Evolutionary conservation across 2,113 vertebrate genomes (phyloP).

Genomic region (Atrichornis clamosus): DNA sequence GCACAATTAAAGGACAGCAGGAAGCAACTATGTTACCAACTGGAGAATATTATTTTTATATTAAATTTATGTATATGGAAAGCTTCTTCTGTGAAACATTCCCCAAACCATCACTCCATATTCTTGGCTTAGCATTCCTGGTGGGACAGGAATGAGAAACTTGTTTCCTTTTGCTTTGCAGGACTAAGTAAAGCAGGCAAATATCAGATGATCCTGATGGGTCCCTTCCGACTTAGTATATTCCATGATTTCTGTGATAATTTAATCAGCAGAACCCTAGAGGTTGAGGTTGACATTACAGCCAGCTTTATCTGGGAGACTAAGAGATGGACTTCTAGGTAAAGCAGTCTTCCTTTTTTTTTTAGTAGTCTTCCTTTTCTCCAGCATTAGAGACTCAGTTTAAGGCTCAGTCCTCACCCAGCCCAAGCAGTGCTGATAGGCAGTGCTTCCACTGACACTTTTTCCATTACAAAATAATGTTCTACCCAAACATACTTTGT

Average conservation of each 20-base stretch:
- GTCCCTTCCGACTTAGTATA: neutral
- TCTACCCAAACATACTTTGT: constrained; percentile 15
- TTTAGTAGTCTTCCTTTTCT: neutral
- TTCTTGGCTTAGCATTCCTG: neutral
- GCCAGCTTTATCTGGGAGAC: neutral
- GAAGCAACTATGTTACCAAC: neutral
- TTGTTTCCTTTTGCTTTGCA: neutral
- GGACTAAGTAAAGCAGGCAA: neutral
- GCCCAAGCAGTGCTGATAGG: neutral
- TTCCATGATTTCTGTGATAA: neutral
- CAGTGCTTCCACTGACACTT: neutral
- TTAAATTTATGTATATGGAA: neutral
- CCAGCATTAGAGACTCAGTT: neutral
- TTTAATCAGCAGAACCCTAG: neutral
- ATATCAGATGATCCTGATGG: neutral
- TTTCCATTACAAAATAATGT: constrained; percentile 27
- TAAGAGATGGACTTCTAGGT: neutral
- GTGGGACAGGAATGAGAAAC: neutral
- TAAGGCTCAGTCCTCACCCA: neutral
- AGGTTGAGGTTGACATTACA: neutral
- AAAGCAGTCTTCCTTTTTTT: neutral
- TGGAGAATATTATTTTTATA: neutral
- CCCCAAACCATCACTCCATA: neutral
- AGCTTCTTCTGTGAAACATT: neutral
- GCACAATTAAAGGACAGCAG: neutral